These are phyloP conservation scores for Eulemur rubriventer DNA, from an alignment of 2,797 vertebrate genomes.

Conservation along the genomic window DNA sequence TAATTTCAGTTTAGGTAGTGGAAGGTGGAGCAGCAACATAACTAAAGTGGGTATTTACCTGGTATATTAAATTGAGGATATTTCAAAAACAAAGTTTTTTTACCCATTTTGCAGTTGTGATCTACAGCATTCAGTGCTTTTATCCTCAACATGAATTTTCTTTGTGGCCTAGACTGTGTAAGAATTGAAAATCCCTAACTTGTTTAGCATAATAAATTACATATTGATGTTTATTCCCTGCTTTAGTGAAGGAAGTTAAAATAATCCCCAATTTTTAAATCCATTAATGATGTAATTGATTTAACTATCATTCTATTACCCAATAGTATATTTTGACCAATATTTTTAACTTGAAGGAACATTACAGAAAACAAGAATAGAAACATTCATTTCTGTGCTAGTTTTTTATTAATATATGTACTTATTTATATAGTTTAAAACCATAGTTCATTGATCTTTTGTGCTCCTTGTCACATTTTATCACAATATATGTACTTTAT, in stretches of 20 bases:
- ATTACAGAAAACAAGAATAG: constrained; percentile 31
- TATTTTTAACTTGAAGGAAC: constrained; percentile 47
- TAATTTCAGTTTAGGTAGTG: neutral
- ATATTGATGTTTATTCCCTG: constrained; percentile 23
- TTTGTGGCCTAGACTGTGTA: constrained; percentile 10
- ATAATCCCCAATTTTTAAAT: constrained; percentile 47
- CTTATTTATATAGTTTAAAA: neutral
- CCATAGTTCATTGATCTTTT: neutral
- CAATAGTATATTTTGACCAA: constrained; percentile 26
- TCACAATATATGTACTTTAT: neutral
- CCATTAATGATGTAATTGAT: constrained; percentile 39
- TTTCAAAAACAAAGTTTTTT: neutral
- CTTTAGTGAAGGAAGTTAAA: constrained; percentile 53
- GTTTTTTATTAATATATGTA: constrained; percentile 8
- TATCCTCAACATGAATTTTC: constrained; percentile 16
- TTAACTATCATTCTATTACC: constrained; percentile 48
- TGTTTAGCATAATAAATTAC: constrained; percentile 37
- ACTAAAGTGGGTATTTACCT: neutral
- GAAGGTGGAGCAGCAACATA: neutral
- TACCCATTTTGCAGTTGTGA: neutral
- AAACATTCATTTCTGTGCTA: constrained; percentile 29
- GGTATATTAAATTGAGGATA: neutral
- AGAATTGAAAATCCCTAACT: constrained; percentile 44
- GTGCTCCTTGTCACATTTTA: neutral
- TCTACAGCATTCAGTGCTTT: neutral